phyloP scores from a whole-genome alignment of 2,888 invertebrate species.

The Reticulitermes lucifugus region DNA sequence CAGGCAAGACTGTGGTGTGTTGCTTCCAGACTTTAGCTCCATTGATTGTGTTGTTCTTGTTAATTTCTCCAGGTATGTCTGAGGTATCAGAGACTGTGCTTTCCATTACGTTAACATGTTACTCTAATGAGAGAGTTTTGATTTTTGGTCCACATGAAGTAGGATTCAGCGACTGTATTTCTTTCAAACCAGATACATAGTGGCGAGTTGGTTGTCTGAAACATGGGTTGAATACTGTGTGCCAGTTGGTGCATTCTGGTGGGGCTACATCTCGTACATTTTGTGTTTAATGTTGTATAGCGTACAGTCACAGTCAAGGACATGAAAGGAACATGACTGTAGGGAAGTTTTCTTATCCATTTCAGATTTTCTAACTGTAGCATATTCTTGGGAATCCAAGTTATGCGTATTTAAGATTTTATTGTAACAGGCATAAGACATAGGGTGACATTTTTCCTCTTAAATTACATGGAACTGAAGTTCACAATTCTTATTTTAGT shows the following conservation, averaged over 20 bases:
- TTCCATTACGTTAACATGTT: background rate
- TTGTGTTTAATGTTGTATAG: too few species aligned
- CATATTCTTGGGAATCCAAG: too few species aligned
- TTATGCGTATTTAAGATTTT: too few species aligned
- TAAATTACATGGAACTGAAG: too few species aligned
- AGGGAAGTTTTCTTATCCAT: too few species aligned
- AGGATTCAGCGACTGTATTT: background rate
- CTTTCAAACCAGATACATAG: background rate
- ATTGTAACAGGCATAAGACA: too few species aligned
- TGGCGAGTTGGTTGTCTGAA: background rate
- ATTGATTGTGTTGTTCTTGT: background rate
- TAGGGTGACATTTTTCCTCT: too few species aligned
- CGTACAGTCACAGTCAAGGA: too few species aligned
- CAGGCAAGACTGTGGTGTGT: background rate
- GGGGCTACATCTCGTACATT: too few species aligned
- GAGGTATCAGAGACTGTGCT: background rate
- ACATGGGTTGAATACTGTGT: background rate
- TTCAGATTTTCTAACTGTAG: too few species aligned
- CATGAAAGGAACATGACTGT: too few species aligned
- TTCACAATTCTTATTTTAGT: too few species aligned
- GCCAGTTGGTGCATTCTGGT: background rate
- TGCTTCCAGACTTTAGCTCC: slow-evolving; percentile 9
- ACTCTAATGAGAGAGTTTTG: background rate
- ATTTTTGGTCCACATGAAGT: background rate
- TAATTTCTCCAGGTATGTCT: background rate